Evolutionary conservation across 2,888 invertebrate species (phyloP).

Genomic region (Tiliacea aurago): DNA sequence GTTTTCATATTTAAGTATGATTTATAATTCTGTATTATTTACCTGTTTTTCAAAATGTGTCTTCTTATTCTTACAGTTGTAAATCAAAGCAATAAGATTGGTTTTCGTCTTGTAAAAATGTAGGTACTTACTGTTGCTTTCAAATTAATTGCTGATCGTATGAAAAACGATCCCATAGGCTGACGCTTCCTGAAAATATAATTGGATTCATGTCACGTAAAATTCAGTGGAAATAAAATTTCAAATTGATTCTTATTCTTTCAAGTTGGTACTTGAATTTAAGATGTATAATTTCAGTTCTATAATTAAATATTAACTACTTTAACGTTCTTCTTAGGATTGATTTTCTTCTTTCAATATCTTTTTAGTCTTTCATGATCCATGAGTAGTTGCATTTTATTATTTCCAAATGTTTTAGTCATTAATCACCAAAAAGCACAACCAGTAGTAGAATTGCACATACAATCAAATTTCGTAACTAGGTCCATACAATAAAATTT

Average conservation of each 20-base stretch:
- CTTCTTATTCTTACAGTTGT: not conserved
- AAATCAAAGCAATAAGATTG: not conserved
- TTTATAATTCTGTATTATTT: conserved; percentile 48
- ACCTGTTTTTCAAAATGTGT: conserved; percentile 1
- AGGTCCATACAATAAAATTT: conserved; percentile 1
- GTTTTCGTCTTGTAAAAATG: not conserved
- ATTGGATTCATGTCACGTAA: not conserved
- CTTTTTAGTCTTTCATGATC: conserved; percentile 45
- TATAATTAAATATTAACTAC: not conserved
- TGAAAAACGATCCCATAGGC: not conserved
- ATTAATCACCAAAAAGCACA: conserved; percentile 44
- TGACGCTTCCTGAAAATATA: not conserved
- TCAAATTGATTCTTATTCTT: not conserved
- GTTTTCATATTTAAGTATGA: conserved; percentile 53
- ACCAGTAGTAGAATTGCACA: conserved; percentile 34
- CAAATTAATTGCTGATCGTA: not conserved
- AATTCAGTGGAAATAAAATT: conserved; percentile 10
- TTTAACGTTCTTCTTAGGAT: conserved; percentile 14
- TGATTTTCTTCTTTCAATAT: conserved; percentile 43
- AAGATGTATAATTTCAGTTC: not conserved
- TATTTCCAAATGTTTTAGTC: conserved; percentile 30
- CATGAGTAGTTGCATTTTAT: conserved; percentile 56
- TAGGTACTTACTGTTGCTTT: not conserved
- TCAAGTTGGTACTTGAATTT: not conserved
- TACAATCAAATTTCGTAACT: conserved; percentile 11